Base-by-base conservation (phyloP, 2,113 vertebrate species). In the Cercocebus atys region DNA sequence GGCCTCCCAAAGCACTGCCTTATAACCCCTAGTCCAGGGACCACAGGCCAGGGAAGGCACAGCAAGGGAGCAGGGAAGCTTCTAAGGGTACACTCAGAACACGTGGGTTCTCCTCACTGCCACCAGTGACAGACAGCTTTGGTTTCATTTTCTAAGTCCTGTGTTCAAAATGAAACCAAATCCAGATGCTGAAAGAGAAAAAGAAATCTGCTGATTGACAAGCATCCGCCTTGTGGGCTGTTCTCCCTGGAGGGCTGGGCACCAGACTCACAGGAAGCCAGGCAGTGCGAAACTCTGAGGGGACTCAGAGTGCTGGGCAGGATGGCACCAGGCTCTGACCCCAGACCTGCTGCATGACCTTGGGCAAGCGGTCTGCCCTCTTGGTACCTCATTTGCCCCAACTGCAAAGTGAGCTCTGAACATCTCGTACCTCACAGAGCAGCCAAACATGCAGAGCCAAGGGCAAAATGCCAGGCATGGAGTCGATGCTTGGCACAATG, bases 131-230 rank as follows among this genome's bases (percentile, higher is more conserved):
- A 38, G 73, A 2, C 18, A 6, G 22, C 70, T 76, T 90, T 80
- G 14, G 95, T 96, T 98, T 98, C 96, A 81, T 82, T 96, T 98
- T 98, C 96, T 96, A 73, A 91, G 38, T 70, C 25, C 73, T 30
- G n/a, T 83, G 20, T 93, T 97, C 85, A 97, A 95, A 97, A 94
- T 0, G 96, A 97, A 97, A 97, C 93, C 76, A 81, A 94, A 93
- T 88, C 95, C 94, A 94, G 93, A 80, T 57, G 40, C 75, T 55
- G 76, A 27, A 82, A 38, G 38, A 64, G 55, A 75, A 92, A 88
- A n/a, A 93, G 85, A 93, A 94, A 82, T 3, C 0, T 2, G 64
- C 92, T 90, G 57, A 86, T 13, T 66, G 84, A 20, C 72, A 52
- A 14, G 25, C 45, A 22, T 75, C 64, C 18, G 8, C 23, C 30